Evolutionary conservation across 2,113 vertebrate species (phyloP).

Genomic region (Zosterops japonicus): DNA sequence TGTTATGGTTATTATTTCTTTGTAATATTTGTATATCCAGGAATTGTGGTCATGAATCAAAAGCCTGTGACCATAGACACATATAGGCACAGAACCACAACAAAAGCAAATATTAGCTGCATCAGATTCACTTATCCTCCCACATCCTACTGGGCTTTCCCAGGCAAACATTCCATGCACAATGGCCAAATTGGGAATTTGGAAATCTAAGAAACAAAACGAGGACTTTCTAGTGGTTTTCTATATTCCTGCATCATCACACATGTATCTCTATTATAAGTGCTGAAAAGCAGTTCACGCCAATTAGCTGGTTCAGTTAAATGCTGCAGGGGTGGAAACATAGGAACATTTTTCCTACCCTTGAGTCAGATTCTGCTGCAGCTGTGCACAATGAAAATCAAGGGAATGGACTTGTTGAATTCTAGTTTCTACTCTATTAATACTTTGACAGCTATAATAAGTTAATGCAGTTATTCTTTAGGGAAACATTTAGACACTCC

Average conservation of each 20-base stretch:
- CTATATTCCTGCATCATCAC: background rate
- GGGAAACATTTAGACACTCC: background rate
- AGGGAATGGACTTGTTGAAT: background rate
- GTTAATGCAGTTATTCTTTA: background rate
- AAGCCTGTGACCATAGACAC: background rate
- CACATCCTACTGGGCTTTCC: background rate
- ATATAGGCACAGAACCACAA: background rate
- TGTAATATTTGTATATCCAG: background rate
- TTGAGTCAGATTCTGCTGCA: background rate
- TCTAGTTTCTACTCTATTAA: background rate
- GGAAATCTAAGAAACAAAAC: background rate
- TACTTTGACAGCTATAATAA: constrained; percentile 5
- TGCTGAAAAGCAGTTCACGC: background rate
- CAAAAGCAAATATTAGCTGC: background rate
- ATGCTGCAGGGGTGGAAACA: background rate
- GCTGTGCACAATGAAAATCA: background rate
- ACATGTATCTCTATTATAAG: background rate
- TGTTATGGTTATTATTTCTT: background rate
- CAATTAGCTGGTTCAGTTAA: background rate
- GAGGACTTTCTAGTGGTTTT: background rate
- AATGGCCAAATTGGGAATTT: background rate
- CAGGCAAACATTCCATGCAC: background rate
- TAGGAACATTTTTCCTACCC: background rate
- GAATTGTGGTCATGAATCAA: background rate
- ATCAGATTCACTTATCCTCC: background rate